Evolutionary conservation across 2,888 invertebrate species (phyloP).

Genomic region (Lapara coniferarum): DNA sequence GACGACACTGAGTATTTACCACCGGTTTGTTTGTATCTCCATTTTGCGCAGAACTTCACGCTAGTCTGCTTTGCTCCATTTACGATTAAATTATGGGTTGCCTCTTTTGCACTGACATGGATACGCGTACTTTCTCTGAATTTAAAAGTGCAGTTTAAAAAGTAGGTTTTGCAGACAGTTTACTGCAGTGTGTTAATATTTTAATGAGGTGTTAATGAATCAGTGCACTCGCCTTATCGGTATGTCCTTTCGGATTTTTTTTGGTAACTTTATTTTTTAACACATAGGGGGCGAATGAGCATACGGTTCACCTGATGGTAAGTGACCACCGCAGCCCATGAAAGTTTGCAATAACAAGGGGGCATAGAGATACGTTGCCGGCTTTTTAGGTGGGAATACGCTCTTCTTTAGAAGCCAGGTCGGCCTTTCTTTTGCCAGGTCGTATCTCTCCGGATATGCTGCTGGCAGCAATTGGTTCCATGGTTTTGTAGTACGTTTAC

Average conservation of each 20-base stretch:
- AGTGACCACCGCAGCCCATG: no score
- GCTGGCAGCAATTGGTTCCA: no score
- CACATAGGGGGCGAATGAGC: no score
- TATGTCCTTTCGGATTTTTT: background rate
- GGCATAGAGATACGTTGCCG: no score
- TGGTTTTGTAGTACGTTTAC: no score
- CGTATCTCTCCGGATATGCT: no score
- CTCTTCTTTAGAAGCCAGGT: no score
- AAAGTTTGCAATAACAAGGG: no score
- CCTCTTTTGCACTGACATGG: slow-evolving; percentile 55
- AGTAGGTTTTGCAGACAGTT: slow-evolving; percentile 24
- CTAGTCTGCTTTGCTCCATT: slow-evolving; percentile 60
- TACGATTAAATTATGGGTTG: slow-evolving; percentile 60
- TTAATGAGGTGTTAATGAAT: slow-evolving; percentile 26
- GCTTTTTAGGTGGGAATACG: no score
- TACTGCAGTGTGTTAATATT: slow-evolving; percentile 19
- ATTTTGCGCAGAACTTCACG: slow-evolving; percentile 50
- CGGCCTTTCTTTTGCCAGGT: no score
- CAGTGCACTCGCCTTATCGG: background rate
- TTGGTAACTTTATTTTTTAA: slow-evolving; percentile 5
- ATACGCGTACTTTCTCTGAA: slow-evolving; percentile 61
- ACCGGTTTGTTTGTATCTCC: slow-evolving; percentile 34
- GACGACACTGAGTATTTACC: slow-evolving; percentile 34
- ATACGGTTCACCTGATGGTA: no score
- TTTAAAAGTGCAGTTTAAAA: slow-evolving; percentile 42